Evolutionary conservation across 1,140 invertebrate genomes (phyloP), one percentile per base, ranked within the genome.

Genomic region (Hermetia illucens): DNA sequence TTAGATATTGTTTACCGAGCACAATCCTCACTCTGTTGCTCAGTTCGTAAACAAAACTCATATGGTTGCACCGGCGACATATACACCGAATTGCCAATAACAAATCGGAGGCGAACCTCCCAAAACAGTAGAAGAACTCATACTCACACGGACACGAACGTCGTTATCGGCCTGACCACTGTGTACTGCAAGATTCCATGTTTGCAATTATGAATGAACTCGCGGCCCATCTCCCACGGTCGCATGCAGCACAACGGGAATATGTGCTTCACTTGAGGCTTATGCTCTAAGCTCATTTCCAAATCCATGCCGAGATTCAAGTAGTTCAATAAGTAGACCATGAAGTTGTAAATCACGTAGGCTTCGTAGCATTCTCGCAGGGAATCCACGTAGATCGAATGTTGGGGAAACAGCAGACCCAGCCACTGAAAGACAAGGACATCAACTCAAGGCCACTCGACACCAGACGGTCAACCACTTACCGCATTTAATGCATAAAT

Each of bases 281-380:
- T 90, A n/a, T 76, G 69, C 52, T 82, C 79, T 38, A 94, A 68
- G 41, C 75, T 73, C 19, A 75, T 76, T 60, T 89, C 85, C 31
- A 94, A 63, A 56, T 84, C 78, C 61, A 75, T 72, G 50, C 84
- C 79, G 46, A 83, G 75, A 64, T 87, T 80, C 29, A 95, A 67
- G 63, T 89, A 95, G 51, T 88, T 90, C 34, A 95, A 62, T 31
- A 97, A 65, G 63, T 87, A 96, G 55, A 83, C 85, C 87, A 96
- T 92, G 55, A 96, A 96, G 66, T 93, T 95, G 55, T 96, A 96
- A 50, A 97, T 96, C 0, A 94, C 91, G 72, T 92, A 95, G 9
- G 82, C 82, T 66, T 96, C 92, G 56, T 96, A 96, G 58, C 90
- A 95, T 68, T 96, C 91, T 61, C 91, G 69, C 19, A 88, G 58